Conservation (phyloP, 92 coral and sea anemone genomes). For the Zoanthus sociatus region DNA sequence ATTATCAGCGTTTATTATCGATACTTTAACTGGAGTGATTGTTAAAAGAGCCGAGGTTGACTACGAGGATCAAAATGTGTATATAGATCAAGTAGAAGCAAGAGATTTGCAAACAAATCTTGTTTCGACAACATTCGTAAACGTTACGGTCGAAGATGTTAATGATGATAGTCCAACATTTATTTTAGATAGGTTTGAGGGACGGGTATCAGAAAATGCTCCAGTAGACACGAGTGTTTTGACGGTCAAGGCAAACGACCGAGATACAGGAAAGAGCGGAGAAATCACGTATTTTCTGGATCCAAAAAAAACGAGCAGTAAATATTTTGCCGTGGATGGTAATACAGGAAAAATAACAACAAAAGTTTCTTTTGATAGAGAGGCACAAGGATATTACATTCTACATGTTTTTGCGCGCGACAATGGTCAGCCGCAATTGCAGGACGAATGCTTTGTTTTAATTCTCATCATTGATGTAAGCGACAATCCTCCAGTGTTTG, state of each 20-base stretch:
- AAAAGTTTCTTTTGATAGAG: conserved; percentile 71
- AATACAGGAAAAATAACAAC: conserved; percentile 72
- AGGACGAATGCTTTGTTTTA: conserved; percentile 43
- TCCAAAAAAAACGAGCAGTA: background rate
- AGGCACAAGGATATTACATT: conserved; percentile 42
- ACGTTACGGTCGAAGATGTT: conserved; percentile 69
- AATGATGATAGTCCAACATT: conserved; percentile 92
- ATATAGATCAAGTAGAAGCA: conserved; percentile 78
- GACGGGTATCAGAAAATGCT: conserved; percentile 76
- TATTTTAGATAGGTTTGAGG: conserved; percentile 57
- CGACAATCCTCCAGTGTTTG: conserved; percentile 75
- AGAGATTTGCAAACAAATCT: conserved; percentile 59
- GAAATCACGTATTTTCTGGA: conserved; percentile 26
- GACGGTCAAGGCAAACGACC: conserved; percentile 72
- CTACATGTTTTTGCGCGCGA: conserved; percentile 71
- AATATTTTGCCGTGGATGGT: conserved; percentile 58
- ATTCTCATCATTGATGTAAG: conserved; percentile 76
- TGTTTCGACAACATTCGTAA: conserved; percentile 73
- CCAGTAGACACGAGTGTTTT: conserved; percentile 71
- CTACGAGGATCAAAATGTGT: conserved; percentile 49
- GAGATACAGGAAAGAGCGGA: conserved; percentile 72
- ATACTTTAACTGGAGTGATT: conserved; percentile 75
- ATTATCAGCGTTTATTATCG: conserved; percentile 53
- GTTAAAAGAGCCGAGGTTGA: conserved; percentile 66
- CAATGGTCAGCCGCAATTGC: conserved; percentile 52